Base-by-base conservation (phyloP, 1,140 invertebrate genomes). In the Lucilia sericata region DNA sequence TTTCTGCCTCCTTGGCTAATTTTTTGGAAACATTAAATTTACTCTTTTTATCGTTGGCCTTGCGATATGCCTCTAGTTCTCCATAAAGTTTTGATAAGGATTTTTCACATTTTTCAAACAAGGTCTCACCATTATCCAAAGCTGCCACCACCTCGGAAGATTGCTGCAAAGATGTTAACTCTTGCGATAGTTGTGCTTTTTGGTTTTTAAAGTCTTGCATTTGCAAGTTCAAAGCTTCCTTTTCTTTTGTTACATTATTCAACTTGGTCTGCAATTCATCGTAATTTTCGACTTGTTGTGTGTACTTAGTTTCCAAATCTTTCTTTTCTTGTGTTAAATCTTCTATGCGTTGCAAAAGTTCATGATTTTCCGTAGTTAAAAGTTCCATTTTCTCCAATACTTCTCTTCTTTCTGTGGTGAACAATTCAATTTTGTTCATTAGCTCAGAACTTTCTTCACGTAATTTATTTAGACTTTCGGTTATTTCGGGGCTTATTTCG, bases 381-480 rank as follows among this genome's bases (percentile, higher is more conserved):
- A 92, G 92, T 86, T 94, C 94, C 90, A 96, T 93, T 88, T 94
- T 95, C 83, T 94, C 94, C 87, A 95, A 92, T 8, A 95, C 92
- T 88, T 95, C 94, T 89, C 94, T 89, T 78, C 93, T 88, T 92
- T 96, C 93, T 85, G 92, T 91, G 65, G 93, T 92, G 84, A 95
- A 93, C 13, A 94, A 89, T 87, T 95, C 94, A 76, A 95, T 94
- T 90, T 94, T 95, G 84, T 93, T 92, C 84, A 94, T 91, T 84
- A 95, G 88, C 87, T 95, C 94, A 5, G 91, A 91, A 85, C 92
- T 93, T 88, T 94, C 93, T 87, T 93, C 91, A 3, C 92, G 91
- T 36, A 93, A 88, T 87, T 93, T 92, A 42, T 91, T 87, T 19
- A 93, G 91, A 85, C 91, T 93, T 89, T 93, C 93, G 90, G 88